Evolutionary conservation across 2,888 invertebrate genomes (phyloP).

Genomic region (Campoplex capitator): DNA sequence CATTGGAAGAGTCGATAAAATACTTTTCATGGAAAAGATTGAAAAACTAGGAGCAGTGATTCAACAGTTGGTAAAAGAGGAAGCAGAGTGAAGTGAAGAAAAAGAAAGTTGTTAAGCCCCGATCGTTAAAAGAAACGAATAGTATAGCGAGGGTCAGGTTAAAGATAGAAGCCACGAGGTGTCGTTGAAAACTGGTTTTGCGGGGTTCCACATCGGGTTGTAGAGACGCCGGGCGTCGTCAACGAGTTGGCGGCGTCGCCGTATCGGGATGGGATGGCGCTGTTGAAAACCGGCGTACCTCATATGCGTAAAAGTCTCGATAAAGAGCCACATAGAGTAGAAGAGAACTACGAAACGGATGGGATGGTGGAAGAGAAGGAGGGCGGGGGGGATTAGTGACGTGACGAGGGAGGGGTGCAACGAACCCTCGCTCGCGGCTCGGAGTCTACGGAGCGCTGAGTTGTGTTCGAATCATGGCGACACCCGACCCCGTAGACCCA

Average conservation of each 20-base stretch:
- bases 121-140: neutral
- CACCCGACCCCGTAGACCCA: conserved; percentile 87
- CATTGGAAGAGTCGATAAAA: too few relatives aligned
- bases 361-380: neutral
- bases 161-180: conserved; percentile 4
- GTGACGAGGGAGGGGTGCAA: conserved; percentile 77
- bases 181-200: neutral
- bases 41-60: neutral
- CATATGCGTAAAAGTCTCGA: conserved; percentile 47
- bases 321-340: neutral
- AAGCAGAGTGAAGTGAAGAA: neutral
- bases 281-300: conserved; percentile 59
- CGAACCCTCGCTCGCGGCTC: conserved; percentile 82
- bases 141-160: neutral
- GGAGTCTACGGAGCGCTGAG: conserved; percentile 81
- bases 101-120: neutral
- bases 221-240: conserved; percentile 45
- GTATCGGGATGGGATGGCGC: conserved; percentile 48
- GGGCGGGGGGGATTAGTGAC: conserved; percentile 23
- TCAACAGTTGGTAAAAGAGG: neutral
- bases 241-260: conserved; percentile 64
- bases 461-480: conserved; percentile 87
- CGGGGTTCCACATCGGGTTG: neutral
- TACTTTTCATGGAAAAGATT: neutral
- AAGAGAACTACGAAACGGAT: conserved; percentile 58